A percentile compares a stretch with the other conserved stretches of the same genome.
Conservation (phyloP, 1,140 invertebrate genomes). For the Drosophila busckii region DNA sequence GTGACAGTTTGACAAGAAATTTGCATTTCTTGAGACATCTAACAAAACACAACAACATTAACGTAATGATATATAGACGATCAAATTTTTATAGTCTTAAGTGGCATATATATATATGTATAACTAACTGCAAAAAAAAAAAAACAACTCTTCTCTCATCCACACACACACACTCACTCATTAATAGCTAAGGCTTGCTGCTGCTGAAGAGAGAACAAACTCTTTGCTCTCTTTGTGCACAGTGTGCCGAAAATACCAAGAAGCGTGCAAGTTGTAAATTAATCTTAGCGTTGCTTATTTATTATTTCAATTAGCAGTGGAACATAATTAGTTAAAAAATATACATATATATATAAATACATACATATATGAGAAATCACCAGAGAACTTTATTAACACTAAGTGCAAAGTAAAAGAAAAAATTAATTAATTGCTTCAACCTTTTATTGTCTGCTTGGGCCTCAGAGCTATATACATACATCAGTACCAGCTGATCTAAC, state of each 20-base stretch:
- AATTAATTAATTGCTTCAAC: slow-evolving; percentile 28
- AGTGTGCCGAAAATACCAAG: slow-evolving; percentile 20
- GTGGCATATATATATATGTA: slow-evolving; percentile 45
- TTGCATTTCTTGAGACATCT: slow-evolving; percentile 6
- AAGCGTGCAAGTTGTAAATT: slow-evolving; percentile 60
- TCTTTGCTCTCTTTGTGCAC: too few relatives aligned
- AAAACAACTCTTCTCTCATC: background rate
- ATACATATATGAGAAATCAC: slow-evolving; percentile 6
- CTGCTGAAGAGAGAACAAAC: too few relatives aligned
- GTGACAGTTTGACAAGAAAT: slow-evolving; percentile 27
- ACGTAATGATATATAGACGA: slow-evolving; percentile 62
- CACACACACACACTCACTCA: slow-evolving; percentile 11
- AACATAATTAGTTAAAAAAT: slow-evolving; percentile 13
- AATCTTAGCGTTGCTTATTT: slow-evolving; percentile 56
- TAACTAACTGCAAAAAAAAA: slow-evolving; percentile 19
- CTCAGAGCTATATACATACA: slow-evolving; percentile 19
- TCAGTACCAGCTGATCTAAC: slow-evolving; percentile 51
- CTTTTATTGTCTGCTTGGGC: slow-evolving; percentile 58
- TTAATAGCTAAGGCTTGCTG: too few relatives aligned
- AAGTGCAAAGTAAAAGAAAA: slow-evolving; percentile 32
- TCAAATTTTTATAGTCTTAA: slow-evolving; percentile 69
- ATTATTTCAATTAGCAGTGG: slow-evolving; percentile 41
- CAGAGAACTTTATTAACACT: slow-evolving; percentile 46
- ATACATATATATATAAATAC: slow-evolving; percentile 11
- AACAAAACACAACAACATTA: slow-evolving; percentile 31